phyloP scores from a whole-genome alignment of 1,140 invertebrate genomes.

The Meteorus sp. region DNA sequence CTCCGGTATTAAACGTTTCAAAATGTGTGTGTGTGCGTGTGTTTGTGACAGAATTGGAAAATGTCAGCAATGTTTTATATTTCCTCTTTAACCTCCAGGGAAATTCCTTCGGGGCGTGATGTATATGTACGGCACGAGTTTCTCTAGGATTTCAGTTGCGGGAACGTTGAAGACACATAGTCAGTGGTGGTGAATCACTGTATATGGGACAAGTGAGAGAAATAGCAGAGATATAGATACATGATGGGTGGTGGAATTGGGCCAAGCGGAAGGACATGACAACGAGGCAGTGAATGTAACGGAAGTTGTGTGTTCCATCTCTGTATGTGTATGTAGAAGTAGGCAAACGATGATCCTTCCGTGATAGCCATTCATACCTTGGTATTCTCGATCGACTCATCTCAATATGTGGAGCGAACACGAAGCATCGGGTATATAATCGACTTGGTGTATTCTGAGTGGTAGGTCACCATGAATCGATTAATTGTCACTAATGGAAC shows the following conservation, averaged over 20 bases:
- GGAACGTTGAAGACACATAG: background rate
- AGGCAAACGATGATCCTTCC: background rate
- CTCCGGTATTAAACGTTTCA: no score
- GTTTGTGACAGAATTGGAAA: background rate
- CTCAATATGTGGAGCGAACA: slow-evolving; percentile 13
- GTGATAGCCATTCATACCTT: slow-evolving; percentile 6
- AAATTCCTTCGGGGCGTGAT: slow-evolving; percentile 3
- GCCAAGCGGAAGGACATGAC: slow-evolving; percentile 7
- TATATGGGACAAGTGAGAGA: background rate
- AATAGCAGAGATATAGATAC: no score
- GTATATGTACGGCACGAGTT: background rate
- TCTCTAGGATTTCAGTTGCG: background rate
- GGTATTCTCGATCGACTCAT: slow-evolving; percentile 11
- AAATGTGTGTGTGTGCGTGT: no score
- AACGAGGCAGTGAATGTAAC: background rate
- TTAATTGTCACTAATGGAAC: slow-evolving; percentile 11
- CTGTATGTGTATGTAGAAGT: no score
- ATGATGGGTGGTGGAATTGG: no score
- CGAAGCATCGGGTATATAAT: slow-evolving; percentile 11
- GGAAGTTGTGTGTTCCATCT: no score
- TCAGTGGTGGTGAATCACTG: background rate
- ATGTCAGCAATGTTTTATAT: slow-evolving; percentile 7
- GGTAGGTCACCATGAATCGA: slow-evolving; percentile 10
- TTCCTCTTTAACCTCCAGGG: slow-evolving; percentile 13
- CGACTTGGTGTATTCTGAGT: slow-evolving; percentile 4